Evolutionary conservation across 1,140 invertebrate genomes (phyloP).

Genomic region (Leptonema lineaticorne): DNA sequence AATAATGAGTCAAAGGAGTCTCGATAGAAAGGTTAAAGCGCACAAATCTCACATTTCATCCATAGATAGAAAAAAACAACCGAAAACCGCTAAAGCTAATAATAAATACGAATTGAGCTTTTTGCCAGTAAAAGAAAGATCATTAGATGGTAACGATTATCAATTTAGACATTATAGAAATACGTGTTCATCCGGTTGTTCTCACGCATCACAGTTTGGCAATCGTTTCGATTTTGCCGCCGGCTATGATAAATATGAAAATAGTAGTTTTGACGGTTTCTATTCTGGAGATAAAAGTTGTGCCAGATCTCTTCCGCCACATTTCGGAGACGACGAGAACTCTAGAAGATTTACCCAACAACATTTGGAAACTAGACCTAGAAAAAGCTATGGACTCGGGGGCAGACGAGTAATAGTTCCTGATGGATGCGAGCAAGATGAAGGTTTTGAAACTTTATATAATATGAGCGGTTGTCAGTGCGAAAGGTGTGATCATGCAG

Average conservation of each 20-base stretch:
- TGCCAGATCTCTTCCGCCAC: conserved; percentile 36
- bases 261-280: conserved; percentile 25
- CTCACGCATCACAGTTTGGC: conserved; percentile 27
- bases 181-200: conserved; percentile 21
- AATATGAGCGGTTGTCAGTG: conserved; percentile 39
- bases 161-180: conserved; percentile 31
- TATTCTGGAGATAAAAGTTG: conserved; percentile 30
- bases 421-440: conserved; percentile 38
- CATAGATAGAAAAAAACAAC: conserved; percentile 21
- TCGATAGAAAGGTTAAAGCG: conserved; percentile 34
- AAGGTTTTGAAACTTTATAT: conserved; percentile 37
- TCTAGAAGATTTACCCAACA: conserved; percentile 21
- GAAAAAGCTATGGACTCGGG: conserved; percentile 34
- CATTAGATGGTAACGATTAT: conserved; percentile 35
- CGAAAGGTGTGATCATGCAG: conserved; percentile 37
- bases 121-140: conserved; percentile 37
- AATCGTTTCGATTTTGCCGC: conserved; percentile 27
- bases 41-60: conserved; percentile 27
- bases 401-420: conserved; percentile 38
- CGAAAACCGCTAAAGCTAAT: neutral
- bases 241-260: conserved; percentile 33
- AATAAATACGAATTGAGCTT: conserved; percentile 35
- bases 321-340: conserved; percentile 37
- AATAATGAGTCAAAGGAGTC: conserved; percentile 35
- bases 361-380: conserved; percentile 30